phyloP scores from a whole-genome alignment of 2,113 vertebrate species.

The Megaceryle maxima region DNA sequence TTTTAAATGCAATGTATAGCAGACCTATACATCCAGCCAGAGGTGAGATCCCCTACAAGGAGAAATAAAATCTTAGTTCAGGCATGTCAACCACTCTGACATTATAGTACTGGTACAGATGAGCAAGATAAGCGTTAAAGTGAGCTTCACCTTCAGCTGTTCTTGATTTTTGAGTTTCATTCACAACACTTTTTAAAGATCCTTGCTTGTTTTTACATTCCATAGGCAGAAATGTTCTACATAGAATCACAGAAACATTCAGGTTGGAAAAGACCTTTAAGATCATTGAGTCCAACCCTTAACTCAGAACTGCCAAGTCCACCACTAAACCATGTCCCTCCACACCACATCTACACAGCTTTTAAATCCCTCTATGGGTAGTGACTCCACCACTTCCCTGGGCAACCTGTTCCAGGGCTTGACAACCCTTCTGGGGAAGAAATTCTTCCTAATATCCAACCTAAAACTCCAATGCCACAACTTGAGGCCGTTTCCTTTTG shows the following conservation, averaged over 20 bases:
- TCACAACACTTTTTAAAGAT: neutral
- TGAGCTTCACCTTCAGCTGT: neutral
- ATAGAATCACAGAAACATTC: neutral
- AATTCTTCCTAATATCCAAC: neutral
- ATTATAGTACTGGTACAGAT: neutral
- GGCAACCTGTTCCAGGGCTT: neutral
- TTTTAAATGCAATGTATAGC: neutral
- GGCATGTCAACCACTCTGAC: neutral
- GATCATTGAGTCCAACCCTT: neutral
- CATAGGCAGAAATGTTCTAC: neutral
- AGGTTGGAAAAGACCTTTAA: neutral
- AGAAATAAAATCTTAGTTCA: constrained; percentile 12
- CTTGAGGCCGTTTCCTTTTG: neutral
- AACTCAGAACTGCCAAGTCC: neutral
- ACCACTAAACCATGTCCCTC: neutral
- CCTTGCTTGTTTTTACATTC: neutral
- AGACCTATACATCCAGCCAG: neutral
- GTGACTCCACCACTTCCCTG: neutral
- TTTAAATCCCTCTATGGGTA: neutral
- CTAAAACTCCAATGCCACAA: neutral
- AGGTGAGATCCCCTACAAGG: neutral
- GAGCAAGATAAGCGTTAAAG: neutral
- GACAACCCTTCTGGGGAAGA: neutral
- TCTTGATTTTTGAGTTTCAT: neutral
- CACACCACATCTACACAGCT: fast-evolving